Conservation (phyloP, 2,797 vertebrate genomes). For the Periparus ater region DNA sequence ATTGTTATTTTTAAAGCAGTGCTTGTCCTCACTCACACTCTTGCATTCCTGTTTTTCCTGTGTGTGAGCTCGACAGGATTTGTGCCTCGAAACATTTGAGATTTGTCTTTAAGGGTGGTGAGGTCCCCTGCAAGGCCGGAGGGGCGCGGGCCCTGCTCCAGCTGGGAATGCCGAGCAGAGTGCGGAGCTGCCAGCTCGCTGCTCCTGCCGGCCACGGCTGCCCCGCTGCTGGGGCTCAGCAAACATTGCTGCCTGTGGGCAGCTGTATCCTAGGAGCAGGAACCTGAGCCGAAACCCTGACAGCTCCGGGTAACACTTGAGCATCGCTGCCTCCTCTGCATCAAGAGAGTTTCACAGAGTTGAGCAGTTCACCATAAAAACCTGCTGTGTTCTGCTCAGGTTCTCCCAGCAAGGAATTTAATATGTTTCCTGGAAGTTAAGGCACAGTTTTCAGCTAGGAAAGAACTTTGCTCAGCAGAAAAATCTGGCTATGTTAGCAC, state of each 20-base stretch:
- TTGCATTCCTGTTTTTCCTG: not conserved
- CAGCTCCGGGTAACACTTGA: not conserved
- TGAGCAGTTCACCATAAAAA: not conserved
- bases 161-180: not conserved
- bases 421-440: not conserved
- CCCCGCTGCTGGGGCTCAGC: not conserved
- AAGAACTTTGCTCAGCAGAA: not conserved
- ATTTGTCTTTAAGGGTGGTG: not conserved
- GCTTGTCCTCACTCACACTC: not conserved
- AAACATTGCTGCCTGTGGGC: not conserved
- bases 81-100: not conserved
- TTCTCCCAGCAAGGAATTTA: not conserved
- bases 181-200: not conserved
- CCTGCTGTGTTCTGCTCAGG: not conserved
- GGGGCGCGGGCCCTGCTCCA: not conserved
- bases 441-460: not conserved
- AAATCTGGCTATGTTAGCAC: not conserved
- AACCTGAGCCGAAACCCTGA: not conserved
- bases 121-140: not conserved
- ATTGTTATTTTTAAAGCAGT: not conserved
- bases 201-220: not conserved
- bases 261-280: conserved; percentile 19
- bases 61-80: not conserved
- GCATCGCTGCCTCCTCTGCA: not conserved
- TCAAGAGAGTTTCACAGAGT: not conserved